Evolutionary conservation across 2,113 vertebrate species (phyloP).

Genomic region (Donacobius atricapilla): DNA sequence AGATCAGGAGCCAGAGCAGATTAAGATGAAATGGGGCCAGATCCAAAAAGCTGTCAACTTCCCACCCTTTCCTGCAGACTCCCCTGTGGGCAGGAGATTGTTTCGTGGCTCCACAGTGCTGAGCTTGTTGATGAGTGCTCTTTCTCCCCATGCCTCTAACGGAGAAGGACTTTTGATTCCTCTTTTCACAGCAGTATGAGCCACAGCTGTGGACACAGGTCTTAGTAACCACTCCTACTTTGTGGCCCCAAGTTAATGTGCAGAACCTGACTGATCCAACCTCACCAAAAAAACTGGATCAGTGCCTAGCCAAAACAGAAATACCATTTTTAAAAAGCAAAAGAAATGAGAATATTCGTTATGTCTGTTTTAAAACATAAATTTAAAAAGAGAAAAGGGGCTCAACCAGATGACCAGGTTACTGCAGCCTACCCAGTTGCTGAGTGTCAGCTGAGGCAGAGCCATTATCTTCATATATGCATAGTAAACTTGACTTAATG

Average conservation of each 20-base stretch:
- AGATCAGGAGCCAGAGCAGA: constrained; percentile 45
- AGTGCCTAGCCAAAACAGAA: background rate
- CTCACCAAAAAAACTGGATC: background rate
- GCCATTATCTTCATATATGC: background rate
- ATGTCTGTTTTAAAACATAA: background rate
- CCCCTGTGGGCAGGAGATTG: constrained; percentile 47
- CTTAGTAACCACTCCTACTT: background rate
- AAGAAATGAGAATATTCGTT: background rate
- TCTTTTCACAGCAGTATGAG: background rate
- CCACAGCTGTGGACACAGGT: constrained; percentile 1
- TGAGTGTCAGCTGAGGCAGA: background rate
- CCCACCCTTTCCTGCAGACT: constrained; percentile 63
- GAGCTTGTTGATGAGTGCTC: background rate
- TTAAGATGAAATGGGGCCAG: constrained; percentile 55
- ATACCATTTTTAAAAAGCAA: background rate
- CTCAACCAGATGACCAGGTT: background rate
- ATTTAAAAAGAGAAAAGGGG: background rate
- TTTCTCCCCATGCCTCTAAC: background rate
- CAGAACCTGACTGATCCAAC: background rate
- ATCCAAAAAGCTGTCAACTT: constrained; percentile 60
- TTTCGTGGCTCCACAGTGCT: constrained; percentile 31
- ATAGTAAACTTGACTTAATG: background rate
- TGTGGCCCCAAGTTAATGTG: background rate
- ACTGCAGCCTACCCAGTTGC: background rate
- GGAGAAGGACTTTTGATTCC: background rate